phyloP scores from a whole-genome alignment of 2,888 invertebrate species.

The Diadegma fenestrale region DNA sequence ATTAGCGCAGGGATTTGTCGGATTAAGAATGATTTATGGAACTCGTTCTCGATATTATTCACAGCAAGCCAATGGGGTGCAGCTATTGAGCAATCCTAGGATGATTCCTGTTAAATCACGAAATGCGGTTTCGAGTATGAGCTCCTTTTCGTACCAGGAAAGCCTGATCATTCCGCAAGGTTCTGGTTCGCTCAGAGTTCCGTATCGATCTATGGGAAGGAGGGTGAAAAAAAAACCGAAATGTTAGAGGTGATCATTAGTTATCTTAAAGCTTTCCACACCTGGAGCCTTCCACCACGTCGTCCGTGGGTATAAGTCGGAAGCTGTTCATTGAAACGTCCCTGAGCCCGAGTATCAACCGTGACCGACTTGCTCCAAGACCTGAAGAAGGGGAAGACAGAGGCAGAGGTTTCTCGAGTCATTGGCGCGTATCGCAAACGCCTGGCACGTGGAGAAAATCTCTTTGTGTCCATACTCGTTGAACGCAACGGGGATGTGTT shows the following conservation, averaged over 20 bases:
- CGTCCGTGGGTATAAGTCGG: conserved; percentile 35
- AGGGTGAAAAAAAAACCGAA: conserved; percentile 3
- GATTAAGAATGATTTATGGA: conserved; percentile 78
- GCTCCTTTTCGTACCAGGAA: conserved; percentile 30
- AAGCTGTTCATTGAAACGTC: conserved; percentile 31
- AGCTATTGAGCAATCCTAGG: conserved; percentile 63
- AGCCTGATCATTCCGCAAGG: conserved; percentile 9
- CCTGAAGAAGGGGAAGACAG: conserved; percentile 45
- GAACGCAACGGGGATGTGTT: conserved; percentile 50
- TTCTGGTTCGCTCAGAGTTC: conserved; percentile 29
- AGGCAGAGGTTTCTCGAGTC: conserved; percentile 48
- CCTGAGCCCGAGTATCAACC: conserved; percentile 41
- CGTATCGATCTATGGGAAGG: conserved; percentile 37
- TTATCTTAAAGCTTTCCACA: conserved; percentile 58
- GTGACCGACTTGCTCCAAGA: conserved; percentile 17
- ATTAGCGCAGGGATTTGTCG: conserved; percentile 77
- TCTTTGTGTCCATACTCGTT: conserved; percentile 55
- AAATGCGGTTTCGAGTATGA: conserved; percentile 47
- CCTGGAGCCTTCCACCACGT: conserved; percentile 28
- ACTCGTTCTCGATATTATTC: conserved; percentile 43
- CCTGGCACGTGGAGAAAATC: conserved; percentile 49
- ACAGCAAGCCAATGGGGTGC: conserved; percentile 47
- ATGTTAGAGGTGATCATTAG: conserved; percentile 45
- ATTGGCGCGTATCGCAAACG: conserved; percentile 44
- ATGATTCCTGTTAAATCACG: conserved; percentile 73